These are phyloP conservation scores for Enteromius unitaeniatus DNA, from an alignment of 2,797 vertebrate genomes.

Conservation along the genomic window DNA sequence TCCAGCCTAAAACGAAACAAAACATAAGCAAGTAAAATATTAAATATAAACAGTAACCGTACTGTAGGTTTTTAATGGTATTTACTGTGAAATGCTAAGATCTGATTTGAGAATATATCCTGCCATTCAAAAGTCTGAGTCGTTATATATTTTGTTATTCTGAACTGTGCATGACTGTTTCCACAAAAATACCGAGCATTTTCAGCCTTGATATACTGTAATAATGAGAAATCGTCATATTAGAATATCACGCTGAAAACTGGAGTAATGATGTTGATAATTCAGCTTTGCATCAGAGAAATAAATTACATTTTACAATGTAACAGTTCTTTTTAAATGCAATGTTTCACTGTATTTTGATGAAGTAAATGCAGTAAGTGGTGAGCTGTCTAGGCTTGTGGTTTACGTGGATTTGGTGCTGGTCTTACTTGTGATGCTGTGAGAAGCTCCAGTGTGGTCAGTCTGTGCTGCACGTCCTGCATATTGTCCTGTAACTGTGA, in stretches of 20 bases:
- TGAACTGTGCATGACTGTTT: not conserved
- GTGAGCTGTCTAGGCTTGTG: not conserved
- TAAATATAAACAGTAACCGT: not conserved
- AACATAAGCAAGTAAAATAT: not conserved
- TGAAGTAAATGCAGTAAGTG: not conserved
- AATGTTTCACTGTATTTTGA: not conserved
- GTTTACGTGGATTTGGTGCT: not conserved
- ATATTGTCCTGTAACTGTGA: slow-evolving; percentile 90
- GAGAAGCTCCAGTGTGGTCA: slow-evolving; percentile 84
- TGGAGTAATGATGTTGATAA: not conserved
- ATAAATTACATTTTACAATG: not conserved
- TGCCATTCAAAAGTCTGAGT: not conserved
- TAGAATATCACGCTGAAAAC: not conserved
- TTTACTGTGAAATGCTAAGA: not conserved
- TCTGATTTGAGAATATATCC: not conserved
- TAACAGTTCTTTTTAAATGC: not conserved
- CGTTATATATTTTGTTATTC: not conserved
- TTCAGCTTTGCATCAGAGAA: not conserved
- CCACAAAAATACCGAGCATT: not conserved
- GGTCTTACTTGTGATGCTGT: slow-evolving; percentile 82
- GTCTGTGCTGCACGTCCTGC: slow-evolving; percentile 85
- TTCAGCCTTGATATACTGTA: not conserved
- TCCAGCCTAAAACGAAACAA: slow-evolving; percentile 25
- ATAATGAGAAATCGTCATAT: not conserved
- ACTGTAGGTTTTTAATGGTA: too few relatives aligned